Conservation (phyloP, 2,888 invertebrate genomes). For the Noctuana brunneofusca region DNA sequence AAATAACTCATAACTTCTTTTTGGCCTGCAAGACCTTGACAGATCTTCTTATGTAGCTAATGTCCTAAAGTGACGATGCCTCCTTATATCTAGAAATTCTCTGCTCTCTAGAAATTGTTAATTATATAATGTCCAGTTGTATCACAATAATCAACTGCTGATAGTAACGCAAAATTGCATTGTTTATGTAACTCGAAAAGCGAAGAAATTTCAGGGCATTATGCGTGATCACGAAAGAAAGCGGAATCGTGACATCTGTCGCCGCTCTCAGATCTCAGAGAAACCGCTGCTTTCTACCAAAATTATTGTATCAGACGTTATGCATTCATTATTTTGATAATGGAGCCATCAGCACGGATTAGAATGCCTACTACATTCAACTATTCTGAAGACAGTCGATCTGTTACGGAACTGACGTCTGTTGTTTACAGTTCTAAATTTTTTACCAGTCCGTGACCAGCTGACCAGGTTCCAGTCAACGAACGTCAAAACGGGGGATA, state of each 20-base stretch:
- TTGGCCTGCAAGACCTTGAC: no score
- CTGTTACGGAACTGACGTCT: neutral
- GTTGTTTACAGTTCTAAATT: neutral
- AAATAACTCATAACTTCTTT: no score
- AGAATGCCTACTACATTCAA: slow-evolving; percentile 7
- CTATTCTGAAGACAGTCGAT: neutral
- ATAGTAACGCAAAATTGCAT: neutral
- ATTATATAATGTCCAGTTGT: no score
- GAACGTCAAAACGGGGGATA: no score
- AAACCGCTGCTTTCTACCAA: slow-evolving; percentile 59
- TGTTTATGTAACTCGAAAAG: slow-evolving; percentile 14
- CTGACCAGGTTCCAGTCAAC: no score
- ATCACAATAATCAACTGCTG: neutral
- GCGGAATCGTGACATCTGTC: slow-evolving; percentile 62
- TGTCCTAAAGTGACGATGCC: no score
- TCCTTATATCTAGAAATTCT: no score
- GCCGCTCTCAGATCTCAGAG: slow-evolving; percentile 47
- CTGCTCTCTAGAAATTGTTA: no score
- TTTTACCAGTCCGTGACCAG: no score
- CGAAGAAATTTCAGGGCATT: slow-evolving; percentile 33
- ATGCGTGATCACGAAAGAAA: slow-evolving; percentile 58
- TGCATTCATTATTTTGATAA: slow-evolving; percentile 36
- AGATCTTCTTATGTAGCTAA: no score
- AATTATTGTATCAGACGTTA: slow-evolving; percentile 49
- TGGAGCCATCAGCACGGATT: slow-evolving; percentile 6